Base-by-base conservation (phyloP, 2,113 vertebrate genomes). In the Epinephelus lanceolatus region DNA sequence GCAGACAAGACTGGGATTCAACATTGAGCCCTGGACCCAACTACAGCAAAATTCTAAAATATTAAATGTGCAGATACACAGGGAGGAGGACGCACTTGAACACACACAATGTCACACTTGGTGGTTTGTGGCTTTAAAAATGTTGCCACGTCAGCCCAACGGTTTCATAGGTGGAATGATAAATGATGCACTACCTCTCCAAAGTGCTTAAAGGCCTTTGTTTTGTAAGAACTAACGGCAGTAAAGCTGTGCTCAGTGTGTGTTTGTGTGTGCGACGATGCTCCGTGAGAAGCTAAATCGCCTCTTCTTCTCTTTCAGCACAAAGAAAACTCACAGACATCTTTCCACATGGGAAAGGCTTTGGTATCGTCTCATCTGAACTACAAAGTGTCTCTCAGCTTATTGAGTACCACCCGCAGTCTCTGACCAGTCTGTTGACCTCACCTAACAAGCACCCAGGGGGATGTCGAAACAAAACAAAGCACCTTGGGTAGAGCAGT, bases 391-490 rank as follows among this genome's bases (percentile, higher is more conserved):
- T 75, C 73, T 84, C 67, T 23, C 4, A 6, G 80, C 30, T 81
- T 55, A 61, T 74, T 53, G 67, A 56, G 73, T 66, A 65, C 13
- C 72, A 52, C 78, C 68, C 42, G 4, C 72, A 30, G 59, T 42
- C 63, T 69, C 53, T 61, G 81, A 72, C 53, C 75, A 52, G 69
- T 62, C 71, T 27, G 69, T 5, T 59, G 80, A 62, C 75, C 80
- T 89, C 80, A 84, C 74, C 88, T 86, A 90, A 92, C 88, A 57
- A 89, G 90, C 83, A 69, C 68, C 52, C 67, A 2, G 60, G 56
- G 68, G 52, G 30, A 33, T n/a, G 42, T 0, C 6, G 0, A 76
- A 76, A 72, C 42, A 66, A 78, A 83, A 81, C 86, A 81, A 80
- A 72, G 49, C 53, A 59, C 40, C 60, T 49, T 19, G 60, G 80